These are phyloP conservation scores for Rhingia rostrata DNA, from an alignment of 2,888 invertebrate genomes.

Conservation along the genomic window DNA sequence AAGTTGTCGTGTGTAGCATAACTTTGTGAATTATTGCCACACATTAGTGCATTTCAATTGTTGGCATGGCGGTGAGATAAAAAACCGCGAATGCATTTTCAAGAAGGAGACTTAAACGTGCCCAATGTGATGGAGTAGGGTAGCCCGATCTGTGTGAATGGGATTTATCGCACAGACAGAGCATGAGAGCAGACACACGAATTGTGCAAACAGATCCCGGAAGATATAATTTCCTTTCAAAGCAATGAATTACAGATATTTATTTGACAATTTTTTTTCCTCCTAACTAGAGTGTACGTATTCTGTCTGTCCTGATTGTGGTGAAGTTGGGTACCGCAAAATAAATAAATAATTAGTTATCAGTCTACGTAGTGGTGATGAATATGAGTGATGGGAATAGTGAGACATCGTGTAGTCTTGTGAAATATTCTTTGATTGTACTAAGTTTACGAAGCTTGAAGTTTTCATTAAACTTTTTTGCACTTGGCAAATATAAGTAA, in stretches of 20 bases:
- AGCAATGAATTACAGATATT: constrained; percentile 38
- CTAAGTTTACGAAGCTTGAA: too few relatives aligned
- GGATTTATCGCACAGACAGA: constrained; percentile 7
- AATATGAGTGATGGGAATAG: constrained; percentile 21
- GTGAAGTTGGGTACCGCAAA: neutral
- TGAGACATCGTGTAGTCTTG: neutral
- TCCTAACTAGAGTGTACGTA: neutral
- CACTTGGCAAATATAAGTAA: too few relatives aligned
- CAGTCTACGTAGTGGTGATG: constrained; percentile 9
- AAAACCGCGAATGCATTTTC: constrained; percentile 53
- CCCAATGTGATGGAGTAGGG: constrained; percentile 5
- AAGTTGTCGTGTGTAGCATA: constrained; percentile 51
- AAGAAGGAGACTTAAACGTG: constrained; percentile 18
- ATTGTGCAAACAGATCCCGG: constrained; percentile 66
- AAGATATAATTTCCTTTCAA: constrained; percentile 49
- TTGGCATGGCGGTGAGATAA: constrained; percentile 46
- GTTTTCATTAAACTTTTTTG: neutral
- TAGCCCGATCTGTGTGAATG: constrained; percentile 33
- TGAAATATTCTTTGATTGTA: neutral
- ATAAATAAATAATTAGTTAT: constrained; percentile 13
- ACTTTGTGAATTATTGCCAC: constrained; percentile 66
- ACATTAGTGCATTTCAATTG: constrained; percentile 52
- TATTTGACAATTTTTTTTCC: constrained; percentile 36
- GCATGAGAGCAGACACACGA: constrained; percentile 43
- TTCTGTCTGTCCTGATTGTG: constrained; percentile 1